These are phyloP conservation scores for Campoplex capitator DNA, from an alignment of 2,888 invertebrate genomes.

Conservation along the genomic window DNA sequence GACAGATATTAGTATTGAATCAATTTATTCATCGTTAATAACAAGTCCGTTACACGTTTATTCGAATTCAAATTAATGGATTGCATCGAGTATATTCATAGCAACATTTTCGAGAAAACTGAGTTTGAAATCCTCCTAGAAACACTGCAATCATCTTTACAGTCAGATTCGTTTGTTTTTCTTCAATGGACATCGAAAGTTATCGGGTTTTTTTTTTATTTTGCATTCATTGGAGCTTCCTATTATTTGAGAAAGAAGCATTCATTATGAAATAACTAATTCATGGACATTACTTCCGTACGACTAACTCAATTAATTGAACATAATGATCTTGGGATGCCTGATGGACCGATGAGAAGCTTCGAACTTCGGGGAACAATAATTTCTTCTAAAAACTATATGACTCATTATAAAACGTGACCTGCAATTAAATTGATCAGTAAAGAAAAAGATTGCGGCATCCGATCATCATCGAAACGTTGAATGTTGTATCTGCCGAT, in stretches of 20 bases:
- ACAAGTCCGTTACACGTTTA: neutral
- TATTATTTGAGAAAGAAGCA: no score
- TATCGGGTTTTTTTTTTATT: no score
- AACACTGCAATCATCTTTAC: neutral
- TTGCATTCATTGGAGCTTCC: no score
- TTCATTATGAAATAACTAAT: no score
- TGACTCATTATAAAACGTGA: neutral
- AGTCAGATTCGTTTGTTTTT: no score
- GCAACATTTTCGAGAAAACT: no score
- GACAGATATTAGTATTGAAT: neutral
- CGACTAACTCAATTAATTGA: neutral
- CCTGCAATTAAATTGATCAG: neutral
- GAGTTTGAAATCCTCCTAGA: neutral
- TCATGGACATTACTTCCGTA: neutral
- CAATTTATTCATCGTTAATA: neutral
- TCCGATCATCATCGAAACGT: conserved; percentile 25
- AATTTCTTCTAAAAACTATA: neutral
- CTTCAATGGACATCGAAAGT: no score
- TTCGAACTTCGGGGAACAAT: neutral
- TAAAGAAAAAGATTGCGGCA: neutral
- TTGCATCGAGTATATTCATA: no score
- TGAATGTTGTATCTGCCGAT: conserved; percentile 24
- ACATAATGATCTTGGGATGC: neutral
- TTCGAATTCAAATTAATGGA: neutral
- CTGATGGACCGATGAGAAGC: neutral